Evolutionary conservation across 2,113 vertebrate genomes (phyloP).

Genomic region (Petromus typicus): DNA sequence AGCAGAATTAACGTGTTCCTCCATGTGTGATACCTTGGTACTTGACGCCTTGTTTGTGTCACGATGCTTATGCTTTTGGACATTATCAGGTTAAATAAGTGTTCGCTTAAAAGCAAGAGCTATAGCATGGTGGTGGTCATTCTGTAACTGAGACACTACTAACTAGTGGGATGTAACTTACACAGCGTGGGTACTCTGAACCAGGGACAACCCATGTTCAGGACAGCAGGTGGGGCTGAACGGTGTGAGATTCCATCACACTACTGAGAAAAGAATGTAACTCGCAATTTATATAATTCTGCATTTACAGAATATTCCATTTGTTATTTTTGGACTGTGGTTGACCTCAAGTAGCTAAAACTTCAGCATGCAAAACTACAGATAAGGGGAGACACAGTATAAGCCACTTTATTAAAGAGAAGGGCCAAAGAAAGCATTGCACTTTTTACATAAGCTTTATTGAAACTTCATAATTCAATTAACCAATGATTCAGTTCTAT

Average conservation of each 20-base stretch:
- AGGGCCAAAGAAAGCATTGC: not conserved
- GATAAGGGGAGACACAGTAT: not conserved
- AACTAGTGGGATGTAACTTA: not conserved
- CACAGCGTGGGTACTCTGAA: not conserved
- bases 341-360: not conserved
- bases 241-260: not conserved
- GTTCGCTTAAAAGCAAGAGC: not conserved
- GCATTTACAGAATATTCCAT: not conserved
- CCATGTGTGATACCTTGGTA: not conserved
- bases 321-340: not conserved
- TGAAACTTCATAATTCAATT: not conserved
- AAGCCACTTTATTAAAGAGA: not conserved
- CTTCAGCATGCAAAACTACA: not conserved
- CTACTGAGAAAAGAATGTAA: not conserved
- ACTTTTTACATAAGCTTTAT: not conserved
- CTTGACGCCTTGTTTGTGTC: not conserved
- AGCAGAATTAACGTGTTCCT: not conserved
- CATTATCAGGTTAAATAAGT: not conserved
- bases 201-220: not conserved
- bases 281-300: not conserved
- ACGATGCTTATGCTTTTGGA: not conserved
- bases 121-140: not conserved
- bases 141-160: not conserved
- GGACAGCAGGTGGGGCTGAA: not conserved
- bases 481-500: not conserved